These are phyloP conservation scores for Orchesellides sinensis DNA, from an alignment of 2,888 invertebrate genomes.

Conservation along the genomic window DNA sequence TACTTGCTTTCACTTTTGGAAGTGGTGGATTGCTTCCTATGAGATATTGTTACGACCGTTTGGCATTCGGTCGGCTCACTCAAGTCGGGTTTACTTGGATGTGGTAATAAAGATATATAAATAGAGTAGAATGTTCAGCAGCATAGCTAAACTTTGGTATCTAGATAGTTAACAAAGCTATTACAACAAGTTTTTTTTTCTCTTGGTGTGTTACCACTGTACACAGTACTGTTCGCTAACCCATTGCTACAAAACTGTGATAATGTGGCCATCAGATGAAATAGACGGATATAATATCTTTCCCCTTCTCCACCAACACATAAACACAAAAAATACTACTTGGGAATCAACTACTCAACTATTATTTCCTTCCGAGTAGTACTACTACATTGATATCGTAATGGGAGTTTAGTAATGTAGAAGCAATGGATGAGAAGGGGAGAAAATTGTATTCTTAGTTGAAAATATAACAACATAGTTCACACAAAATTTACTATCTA, in stretches of 20 bases:
- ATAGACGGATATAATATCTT: constrained; percentile 6
- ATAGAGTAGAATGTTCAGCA: constrained; percentile 11
- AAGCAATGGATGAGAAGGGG: too few relatives aligned
- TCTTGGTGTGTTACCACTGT: background rate
- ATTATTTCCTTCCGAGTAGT: background rate
- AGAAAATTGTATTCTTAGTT: background rate
- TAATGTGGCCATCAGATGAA: constrained; percentile 28
- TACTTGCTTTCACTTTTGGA: too few relatives aligned
- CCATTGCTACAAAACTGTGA: background rate
- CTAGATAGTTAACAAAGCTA: constrained; percentile 55
- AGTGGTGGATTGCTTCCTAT: constrained; percentile 42
- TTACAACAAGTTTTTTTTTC: constrained; percentile 24
- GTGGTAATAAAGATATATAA: constrained; percentile 40
- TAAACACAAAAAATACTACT: background rate
- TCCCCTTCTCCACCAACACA: too few relatives aligned
- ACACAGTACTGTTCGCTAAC: background rate
- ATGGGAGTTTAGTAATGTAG: background rate
- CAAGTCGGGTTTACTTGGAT: constrained; percentile 13
- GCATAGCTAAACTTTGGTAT: constrained; percentile 40
- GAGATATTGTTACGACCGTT: constrained; percentile 49
- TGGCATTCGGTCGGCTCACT: constrained; percentile 22
- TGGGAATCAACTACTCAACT: background rate
- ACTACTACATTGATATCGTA: background rate
- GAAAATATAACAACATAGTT: too few relatives aligned
- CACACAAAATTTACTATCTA: too few relatives aligned